Conservation (phyloP, 2,113 vertebrate genomes). For the Callaeas wilsoni region DNA sequence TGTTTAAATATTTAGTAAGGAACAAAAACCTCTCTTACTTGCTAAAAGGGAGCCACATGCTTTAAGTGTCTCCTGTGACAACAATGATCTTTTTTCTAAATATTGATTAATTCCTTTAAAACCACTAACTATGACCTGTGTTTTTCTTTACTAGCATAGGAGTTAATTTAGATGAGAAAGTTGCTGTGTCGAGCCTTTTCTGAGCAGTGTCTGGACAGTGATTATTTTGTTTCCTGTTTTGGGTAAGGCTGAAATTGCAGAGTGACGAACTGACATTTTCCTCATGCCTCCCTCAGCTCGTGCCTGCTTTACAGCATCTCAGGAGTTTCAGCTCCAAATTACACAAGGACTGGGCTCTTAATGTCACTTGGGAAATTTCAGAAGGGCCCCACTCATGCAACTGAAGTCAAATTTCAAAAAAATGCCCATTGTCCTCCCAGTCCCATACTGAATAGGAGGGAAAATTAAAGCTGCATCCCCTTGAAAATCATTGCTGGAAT, state of each 20-base stretch:
- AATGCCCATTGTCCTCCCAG: neutral
- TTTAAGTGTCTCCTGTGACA: neutral
- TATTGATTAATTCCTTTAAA: neutral
- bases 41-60: neutral
- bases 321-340: neutral
- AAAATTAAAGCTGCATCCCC: neutral
- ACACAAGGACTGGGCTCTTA: neutral
- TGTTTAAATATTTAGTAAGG: constrained; percentile 51
- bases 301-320: neutral
- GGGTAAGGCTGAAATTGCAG: neutral
- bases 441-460: neutral
- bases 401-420: neutral
- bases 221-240: neutral
- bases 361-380: neutral
- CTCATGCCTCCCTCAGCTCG: neutral
- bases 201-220: neutral
- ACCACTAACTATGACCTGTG: neutral
- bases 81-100: neutral
- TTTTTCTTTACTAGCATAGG: neutral
- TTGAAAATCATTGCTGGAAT: neutral
- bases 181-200: neutral
- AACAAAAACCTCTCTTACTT: neutral
- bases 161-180: neutral
- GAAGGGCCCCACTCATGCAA: neutral
- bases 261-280: neutral